A percentile compares a stretch with the other conserved stretches of the same genome.
Conservation (phyloP, 2,797 vertebrate genomes). For the Cuculus canorus region DNA sequence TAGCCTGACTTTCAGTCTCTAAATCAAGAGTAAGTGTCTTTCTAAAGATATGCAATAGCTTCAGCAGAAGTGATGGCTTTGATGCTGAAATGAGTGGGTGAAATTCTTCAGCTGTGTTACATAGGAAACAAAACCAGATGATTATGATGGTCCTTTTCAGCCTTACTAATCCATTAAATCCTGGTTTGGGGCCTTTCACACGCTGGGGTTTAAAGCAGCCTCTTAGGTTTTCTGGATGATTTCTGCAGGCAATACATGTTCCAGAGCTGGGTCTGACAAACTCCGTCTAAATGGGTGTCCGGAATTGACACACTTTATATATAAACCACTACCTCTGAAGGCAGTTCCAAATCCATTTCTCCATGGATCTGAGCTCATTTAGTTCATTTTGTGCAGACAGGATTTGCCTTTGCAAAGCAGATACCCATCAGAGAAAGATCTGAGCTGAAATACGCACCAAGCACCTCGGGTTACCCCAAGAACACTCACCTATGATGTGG, state of each 20-base stretch:
- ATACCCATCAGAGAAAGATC: background rate
- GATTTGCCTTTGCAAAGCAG: background rate
- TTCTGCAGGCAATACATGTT: slow-evolving; percentile 21
- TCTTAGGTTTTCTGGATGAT: background rate
- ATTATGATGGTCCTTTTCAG: slow-evolving; percentile 54
- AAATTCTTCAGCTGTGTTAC: slow-evolving; percentile 57
- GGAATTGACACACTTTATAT: slow-evolving; percentile 36
- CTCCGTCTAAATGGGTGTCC: slow-evolving; percentile 5
- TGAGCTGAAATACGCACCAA: background rate
- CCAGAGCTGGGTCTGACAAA: slow-evolving; percentile 36
- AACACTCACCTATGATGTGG: background rate
- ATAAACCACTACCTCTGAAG: slow-evolving; percentile 47
- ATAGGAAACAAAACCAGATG: slow-evolving; percentile 48
- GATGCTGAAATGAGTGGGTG: slow-evolving; percentile 53
- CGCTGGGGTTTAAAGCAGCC: background rate
- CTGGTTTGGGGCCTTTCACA: slow-evolving; percentile 53
- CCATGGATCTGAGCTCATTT: background rate
- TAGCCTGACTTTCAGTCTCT: slow-evolving; percentile 51
- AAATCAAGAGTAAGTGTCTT: slow-evolving; percentile 46
- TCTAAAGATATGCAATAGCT: slow-evolving; percentile 41
- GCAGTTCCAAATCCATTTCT: slow-evolving; percentile 21
- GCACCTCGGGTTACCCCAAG: background rate
- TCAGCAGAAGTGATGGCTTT: slow-evolving; percentile 49
- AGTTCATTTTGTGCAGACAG: background rate
- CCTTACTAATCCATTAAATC: slow-evolving; percentile 52